Percentiles rank a stretch among this genome's conserved stretches.
These are phyloP conservation scores for Perdita meconis DNA, from an alignment of 2,888 invertebrate species.

Conservation along the genomic window DNA sequence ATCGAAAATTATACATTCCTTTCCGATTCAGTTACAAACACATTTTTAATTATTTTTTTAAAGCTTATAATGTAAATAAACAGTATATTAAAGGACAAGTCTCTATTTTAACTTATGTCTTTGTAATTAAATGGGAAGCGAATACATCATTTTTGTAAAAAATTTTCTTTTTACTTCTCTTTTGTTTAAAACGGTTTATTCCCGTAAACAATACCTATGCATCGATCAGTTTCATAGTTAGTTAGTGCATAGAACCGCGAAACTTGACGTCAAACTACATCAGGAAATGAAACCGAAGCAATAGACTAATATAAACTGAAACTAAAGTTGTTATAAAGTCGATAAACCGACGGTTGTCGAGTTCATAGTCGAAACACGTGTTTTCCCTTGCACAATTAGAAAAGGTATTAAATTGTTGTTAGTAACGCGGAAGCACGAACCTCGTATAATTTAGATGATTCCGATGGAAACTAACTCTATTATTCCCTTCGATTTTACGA, in stretches of 20 bases:
- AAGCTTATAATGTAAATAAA: no score
- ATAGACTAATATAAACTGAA: slow-evolving; percentile 61
- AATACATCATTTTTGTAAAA: no score
- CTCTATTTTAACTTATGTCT: no score
- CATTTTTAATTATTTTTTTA: no score
- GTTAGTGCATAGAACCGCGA: slow-evolving; percentile 24
- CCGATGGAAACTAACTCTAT: slow-evolving; percentile 1
- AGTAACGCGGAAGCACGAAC: slow-evolving; percentile 10
- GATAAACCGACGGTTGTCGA: slow-evolving; percentile 48
- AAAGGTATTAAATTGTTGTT: slow-evolving; percentile 43
- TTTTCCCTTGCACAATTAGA: slow-evolving; percentile 16
- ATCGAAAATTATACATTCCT: no score
- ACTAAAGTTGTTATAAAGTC: slow-evolving; percentile 65
- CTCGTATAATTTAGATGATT: slow-evolving; percentile 18
- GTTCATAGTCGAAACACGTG: slow-evolving; percentile 25
- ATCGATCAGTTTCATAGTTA: slow-evolving; percentile 41
- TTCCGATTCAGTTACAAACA: no score
- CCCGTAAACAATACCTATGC: slow-evolving; percentile 7
- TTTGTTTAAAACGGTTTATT: no score
- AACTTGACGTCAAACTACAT: slow-evolving; percentile 13
- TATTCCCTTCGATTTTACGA: neutral
- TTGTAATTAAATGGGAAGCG: no score
- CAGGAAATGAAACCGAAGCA: slow-evolving; percentile 60
- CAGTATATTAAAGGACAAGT: no score
- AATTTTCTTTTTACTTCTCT: no score